A percentile compares a stretch with the other conserved stretches of the same genome.
Conservation (phyloP, 37 sponge, comb jelly and placozoan genomes). For the Aplysina aerophoba region DNA sequence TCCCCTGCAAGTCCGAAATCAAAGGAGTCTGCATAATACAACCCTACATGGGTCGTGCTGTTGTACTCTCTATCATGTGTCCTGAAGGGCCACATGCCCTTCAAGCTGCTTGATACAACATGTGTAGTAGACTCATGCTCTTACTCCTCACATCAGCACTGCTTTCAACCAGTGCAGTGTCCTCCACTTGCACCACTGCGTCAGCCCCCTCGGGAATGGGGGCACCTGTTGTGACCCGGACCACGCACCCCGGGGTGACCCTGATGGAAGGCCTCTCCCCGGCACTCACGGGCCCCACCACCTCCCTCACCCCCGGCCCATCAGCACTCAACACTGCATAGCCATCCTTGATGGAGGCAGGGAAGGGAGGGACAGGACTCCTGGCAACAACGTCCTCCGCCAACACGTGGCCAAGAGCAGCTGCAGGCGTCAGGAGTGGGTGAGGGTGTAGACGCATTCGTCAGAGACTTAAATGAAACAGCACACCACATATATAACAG, state of each 20-base stretch:
- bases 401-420: slow-evolving; percentile 62
- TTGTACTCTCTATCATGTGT: too few species aligned
- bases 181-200: slow-evolving; percentile 97
- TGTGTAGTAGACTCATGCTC: too few species aligned
- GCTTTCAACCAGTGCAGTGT: slow-evolving; percentile 86
- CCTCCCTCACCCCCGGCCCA: slow-evolving; percentile 66
- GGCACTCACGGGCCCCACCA: slow-evolving; percentile 75
- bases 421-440: too few species aligned
- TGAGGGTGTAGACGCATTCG: too few species aligned
- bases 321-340: slow-evolving; percentile 92
- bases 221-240: slow-evolving; percentile 90
- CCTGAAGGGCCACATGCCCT: too few species aligned
- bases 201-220: slow-evolving; percentile 93
- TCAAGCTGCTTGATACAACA: too few species aligned
- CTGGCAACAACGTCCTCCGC: slow-evolving; percentile 67
- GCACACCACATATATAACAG: too few species aligned
- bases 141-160: slow-evolving; percentile 83
- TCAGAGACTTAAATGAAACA: too few species aligned
- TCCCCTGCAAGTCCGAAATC: too few species aligned
- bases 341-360: slow-evolving; percentile 97
- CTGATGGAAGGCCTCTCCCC: slow-evolving; percentile 58
- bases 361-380: slow-evolving; percentile 87
- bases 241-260: slow-evolving; percentile 58
- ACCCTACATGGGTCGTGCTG: background rate
- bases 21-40: background rate